Evolutionary conservation across 2,113 vertebrate species (phyloP).

Genomic region (Neomonachus schauinslandi): DNA sequence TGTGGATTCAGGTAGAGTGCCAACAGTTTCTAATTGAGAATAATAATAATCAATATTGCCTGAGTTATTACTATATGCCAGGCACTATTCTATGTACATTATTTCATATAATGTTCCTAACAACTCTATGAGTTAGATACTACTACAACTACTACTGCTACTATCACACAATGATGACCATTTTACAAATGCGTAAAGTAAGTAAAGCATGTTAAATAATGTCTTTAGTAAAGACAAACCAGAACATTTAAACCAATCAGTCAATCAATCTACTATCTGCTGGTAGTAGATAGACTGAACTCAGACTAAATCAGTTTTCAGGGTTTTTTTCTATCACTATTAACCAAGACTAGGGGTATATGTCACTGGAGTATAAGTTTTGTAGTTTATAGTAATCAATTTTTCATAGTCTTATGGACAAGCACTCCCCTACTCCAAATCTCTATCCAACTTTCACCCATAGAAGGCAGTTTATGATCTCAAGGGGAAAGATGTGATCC

Average conservation of each 20-base stretch:
- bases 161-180: neutral
- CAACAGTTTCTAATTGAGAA: neutral
- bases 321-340: neutral
- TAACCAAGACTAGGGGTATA: neutral
- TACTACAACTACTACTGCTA: neutral
- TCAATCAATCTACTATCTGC: neutral
- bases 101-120: neutral
- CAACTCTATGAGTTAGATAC: neutral
- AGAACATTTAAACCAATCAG: neutral
- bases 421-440: neutral
- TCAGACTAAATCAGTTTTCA: neutral
- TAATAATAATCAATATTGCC: neutral
- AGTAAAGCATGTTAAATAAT: neutral
- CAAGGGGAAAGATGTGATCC: neutral
- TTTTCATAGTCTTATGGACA: neutral
- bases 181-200: neutral
- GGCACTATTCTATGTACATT: neutral
- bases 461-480: neutral
- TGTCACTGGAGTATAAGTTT: neutral
- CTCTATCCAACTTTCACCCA: neutral
- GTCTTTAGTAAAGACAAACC: neutral
- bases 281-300: neutral
- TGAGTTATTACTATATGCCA: neutral
- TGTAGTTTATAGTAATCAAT: neutral
- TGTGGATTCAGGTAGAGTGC: neutral